phyloP scores from a whole-genome alignment of 1,140 invertebrate species.

The Dufourea novaeangliae region DNA sequence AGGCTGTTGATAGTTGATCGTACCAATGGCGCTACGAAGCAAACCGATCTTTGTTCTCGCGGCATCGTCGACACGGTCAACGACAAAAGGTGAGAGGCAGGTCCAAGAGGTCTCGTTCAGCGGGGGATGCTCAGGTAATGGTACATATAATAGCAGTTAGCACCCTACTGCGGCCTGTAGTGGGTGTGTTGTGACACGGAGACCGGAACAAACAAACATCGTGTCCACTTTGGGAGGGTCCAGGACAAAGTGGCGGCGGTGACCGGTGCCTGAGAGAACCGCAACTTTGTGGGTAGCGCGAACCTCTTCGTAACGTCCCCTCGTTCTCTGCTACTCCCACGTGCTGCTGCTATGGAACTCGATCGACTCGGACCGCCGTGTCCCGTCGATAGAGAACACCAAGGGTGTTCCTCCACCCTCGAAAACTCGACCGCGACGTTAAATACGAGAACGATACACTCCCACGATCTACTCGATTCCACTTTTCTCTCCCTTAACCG shows the following conservation, averaged over 20 bases:
- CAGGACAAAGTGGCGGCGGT: constrained; percentile 46
- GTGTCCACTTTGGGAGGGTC: constrained; percentile 67
- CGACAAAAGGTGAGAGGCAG: constrained; percentile 6
- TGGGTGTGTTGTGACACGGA: constrained; percentile 78
- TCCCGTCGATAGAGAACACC: constrained; percentile 64
- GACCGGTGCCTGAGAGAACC: constrained; percentile 68
- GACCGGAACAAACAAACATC: constrained; percentile 77
- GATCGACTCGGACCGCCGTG: constrained; percentile 52
- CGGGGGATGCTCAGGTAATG: constrained; percentile 59
- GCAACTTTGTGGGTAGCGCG: constrained; percentile 67
- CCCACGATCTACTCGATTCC: constrained; percentile 62
- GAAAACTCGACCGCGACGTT: constrained; percentile 67
- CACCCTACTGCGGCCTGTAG: constrained; percentile 73
- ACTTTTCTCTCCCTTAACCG: constrained; percentile 40
- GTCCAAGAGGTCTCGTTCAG: constrained; percentile 4
- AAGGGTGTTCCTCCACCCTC: constrained; percentile 40
- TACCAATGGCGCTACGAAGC: neutral
- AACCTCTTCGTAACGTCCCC: constrained; percentile 56
- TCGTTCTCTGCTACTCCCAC: neutral
- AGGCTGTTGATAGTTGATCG: neutral
- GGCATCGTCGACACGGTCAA: no score
- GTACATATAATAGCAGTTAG: constrained; percentile 73
- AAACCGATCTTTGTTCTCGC: constrained; percentile 14
- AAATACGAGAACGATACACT: constrained; percentile 68
- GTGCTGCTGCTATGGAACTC: constrained; percentile 6